These are phyloP conservation scores for Synanceia verrucosa DNA, from an alignment of 2,797 vertebrate species.

Conservation along the genomic window DNA sequence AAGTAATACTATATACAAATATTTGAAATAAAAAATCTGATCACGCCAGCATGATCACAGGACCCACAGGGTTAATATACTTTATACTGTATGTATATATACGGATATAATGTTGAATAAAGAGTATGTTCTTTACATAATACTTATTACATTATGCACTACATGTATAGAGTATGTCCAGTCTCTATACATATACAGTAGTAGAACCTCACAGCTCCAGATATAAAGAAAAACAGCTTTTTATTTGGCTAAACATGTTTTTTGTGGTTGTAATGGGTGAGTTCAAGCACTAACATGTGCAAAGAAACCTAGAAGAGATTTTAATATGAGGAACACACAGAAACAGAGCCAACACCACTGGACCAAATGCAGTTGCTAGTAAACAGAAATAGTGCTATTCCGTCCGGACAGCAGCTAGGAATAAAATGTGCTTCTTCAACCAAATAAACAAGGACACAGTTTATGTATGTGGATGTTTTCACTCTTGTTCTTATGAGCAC, in stretches of 20 bases:
- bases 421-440: conserved; percentile 45
- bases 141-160: too few relatives aligned
- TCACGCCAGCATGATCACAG: too few relatives aligned
- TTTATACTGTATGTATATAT: too few relatives aligned
- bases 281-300: conserved; percentile 16
- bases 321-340: conserved; percentile 28
- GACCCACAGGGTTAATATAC: too few relatives aligned
- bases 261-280: neutral
- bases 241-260: neutral
- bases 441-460: conserved; percentile 24
- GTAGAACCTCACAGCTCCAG: neutral
- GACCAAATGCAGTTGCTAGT: conserved; percentile 43
- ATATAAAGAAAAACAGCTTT: neutral
- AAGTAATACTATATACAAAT: too few relatives aligned
- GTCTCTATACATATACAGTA: too few relatives aligned
- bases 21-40: too few relatives aligned
- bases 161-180: too few relatives aligned
- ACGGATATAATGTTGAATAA: too few relatives aligned
- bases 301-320: conserved; percentile 5
- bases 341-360: neutral
- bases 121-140: too few relatives aligned
- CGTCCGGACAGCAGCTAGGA: conserved; percentile 35
- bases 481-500: neutral
- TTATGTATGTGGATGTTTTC: neutral
- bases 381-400: conserved; percentile 51